These are phyloP conservation scores for Centropus bengalensis DNA, from an alignment of 2,113 vertebrate genomes.

Conservation along the genomic window DNA sequence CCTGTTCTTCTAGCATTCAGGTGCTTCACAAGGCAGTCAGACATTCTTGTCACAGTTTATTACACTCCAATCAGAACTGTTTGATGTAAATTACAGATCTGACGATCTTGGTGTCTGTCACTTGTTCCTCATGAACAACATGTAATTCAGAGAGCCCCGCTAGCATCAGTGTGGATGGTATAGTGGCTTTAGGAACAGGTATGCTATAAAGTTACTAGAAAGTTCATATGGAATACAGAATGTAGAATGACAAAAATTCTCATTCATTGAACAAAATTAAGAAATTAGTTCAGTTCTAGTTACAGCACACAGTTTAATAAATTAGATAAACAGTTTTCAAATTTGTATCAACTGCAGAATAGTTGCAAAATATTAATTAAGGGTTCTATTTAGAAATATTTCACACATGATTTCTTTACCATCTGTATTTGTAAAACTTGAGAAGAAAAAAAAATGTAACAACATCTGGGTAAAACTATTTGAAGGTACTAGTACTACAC, in stretches of 20 bases:
- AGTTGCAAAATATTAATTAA: conserved; percentile 52
- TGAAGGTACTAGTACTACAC: conserved; percentile 23
- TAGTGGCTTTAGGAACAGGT: background rate
- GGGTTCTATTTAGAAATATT: conserved; percentile 26
- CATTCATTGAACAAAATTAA: background rate
- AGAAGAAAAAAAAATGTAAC: conserved; percentile 39
- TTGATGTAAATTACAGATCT: background rate
- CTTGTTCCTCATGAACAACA: background rate
- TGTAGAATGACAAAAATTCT: background rate
- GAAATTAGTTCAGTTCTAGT: background rate
- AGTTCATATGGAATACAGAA: background rate
- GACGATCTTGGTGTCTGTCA: background rate
- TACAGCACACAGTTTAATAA: background rate
- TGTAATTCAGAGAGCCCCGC: background rate
- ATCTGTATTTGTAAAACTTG: conserved; percentile 7
- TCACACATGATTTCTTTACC: conserved; percentile 12
- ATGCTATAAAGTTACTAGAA: background rate
- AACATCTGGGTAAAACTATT: conserved; percentile 55
- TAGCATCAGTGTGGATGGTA: background rate
- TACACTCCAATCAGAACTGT: background rate
- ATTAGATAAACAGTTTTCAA: background rate
- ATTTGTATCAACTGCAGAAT: background rate
- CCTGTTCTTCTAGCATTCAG: background rate
- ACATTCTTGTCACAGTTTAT: background rate
- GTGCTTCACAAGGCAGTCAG: background rate